Base-by-base conservation (phyloP, 2,797 vertebrate genomes). In the Eidolon dupreanum region DNA sequence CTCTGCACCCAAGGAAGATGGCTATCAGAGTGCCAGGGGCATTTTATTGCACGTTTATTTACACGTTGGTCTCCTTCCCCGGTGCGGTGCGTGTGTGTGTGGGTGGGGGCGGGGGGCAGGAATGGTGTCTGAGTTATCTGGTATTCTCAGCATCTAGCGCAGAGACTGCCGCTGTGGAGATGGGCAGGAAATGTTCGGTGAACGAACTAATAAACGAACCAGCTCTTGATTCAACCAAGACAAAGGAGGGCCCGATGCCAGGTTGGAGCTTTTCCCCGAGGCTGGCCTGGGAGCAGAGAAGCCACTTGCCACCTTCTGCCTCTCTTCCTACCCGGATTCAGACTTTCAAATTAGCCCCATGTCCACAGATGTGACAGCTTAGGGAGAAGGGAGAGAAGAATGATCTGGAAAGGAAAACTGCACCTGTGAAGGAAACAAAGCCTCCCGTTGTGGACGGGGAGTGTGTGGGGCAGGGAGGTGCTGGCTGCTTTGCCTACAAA, bases 41-140 rank as follows among this genome's bases (percentile, higher is more conserved):
- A 20, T 41, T 33, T 33, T 9, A 8, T 3, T 10, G 38, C 73
- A 3, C 0, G 15, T 41, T 82, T 28, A 24, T 31, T 36, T 26
- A 36, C 31, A 5, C 0, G 0, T 16, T 8, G 19, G 33, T 24
- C 10, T 66, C 57, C 65, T 22, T 7, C 15, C 2, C 36, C 55
- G 31, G 49, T 1, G 4, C n/a, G n/a, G n/a, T 41, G 41, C 7
- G 41, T 41, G 46, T 46, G 46, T 46, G 46, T 46, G 46, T 46
- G 46, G 11, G 46, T 13, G 12, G 46, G 12, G 43, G 10, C 2
- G 26, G 63, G 6, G 33, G 70, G 51, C 74, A 2, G 0, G 7
- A 15, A 7, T 5, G 36, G 28, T 17, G 46, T 51, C 46, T 31
- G 26, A 41, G 65, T 73, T 31, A 22, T 49, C 38, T 2, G 17